Evolutionary conservation across 2,888 invertebrate genomes (phyloP).

Genomic region (Morpho deidamia): DNA sequence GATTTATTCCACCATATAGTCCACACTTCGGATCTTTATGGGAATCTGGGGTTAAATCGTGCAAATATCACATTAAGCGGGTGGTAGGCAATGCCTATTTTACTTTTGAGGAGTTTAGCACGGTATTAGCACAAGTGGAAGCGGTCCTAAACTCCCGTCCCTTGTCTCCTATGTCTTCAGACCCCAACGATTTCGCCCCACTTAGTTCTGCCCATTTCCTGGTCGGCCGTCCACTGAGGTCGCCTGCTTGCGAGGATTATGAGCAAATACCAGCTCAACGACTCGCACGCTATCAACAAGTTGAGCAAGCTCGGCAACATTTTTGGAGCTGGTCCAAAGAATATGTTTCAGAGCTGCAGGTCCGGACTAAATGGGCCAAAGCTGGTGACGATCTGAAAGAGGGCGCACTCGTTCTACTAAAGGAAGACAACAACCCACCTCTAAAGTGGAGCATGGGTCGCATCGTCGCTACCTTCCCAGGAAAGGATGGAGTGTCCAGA

Average conservation of each 20-base stretch:
- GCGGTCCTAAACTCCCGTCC: constrained; percentile 1
- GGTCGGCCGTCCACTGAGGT: too few relatives aligned
- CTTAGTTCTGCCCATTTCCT: background rate
- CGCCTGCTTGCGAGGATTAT: background rate
- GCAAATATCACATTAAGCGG: constrained; percentile 15
- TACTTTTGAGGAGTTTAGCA: constrained; percentile 26
- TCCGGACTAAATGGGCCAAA: constrained; percentile 14
- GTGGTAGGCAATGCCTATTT: constrained; percentile 14
- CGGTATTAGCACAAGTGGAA: constrained; percentile 1
- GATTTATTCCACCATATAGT: constrained; percentile 1
- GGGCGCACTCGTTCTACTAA: background rate
- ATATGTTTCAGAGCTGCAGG: constrained; percentile 20
- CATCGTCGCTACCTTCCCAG: constrained; percentile 8
- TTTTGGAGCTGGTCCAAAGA: constrained; percentile 25
- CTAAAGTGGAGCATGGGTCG: constrained; percentile 13
- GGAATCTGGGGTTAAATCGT: constrained; percentile 15
- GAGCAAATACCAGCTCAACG: background rate
- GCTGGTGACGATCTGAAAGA: background rate
- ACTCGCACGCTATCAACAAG: constrained; percentile 9
- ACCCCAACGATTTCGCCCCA: background rate
- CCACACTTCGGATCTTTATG: constrained; percentile 17
- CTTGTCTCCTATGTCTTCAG: background rate
- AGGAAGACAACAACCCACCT: background rate
- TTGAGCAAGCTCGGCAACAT: constrained; percentile 16
- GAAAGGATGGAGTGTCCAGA: constrained; percentile 20